phyloP scores from a whole-genome alignment of 2,113 vertebrate species.

The Sialia sialis region DNA sequence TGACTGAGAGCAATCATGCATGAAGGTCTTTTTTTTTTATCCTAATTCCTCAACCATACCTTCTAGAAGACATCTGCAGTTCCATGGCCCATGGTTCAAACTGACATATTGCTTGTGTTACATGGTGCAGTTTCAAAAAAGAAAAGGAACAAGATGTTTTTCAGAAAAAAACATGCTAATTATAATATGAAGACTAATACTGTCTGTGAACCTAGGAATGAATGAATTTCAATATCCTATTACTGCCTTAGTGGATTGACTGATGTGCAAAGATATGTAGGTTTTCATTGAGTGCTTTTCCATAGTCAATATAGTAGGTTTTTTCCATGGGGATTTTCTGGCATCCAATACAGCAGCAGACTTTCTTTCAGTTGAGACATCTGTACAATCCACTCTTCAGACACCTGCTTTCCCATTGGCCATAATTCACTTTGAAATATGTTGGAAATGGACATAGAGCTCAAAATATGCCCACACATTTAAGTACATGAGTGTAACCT shows the following conservation, averaged over 20 bases:
- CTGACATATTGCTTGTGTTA: neutral
- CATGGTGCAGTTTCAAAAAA: neutral
- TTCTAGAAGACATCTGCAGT: neutral
- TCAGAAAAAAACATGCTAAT: neutral
- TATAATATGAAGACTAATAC: neutral
- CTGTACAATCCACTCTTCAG: neutral
- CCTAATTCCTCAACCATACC: neutral
- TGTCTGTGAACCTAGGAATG: neutral
- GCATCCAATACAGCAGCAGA: neutral
- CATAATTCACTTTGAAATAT: neutral
- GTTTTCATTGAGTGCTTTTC: neutral
- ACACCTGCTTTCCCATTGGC: neutral
- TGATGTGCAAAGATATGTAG: neutral
- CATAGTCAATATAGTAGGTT: accelerated
- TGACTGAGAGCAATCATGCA: neutral
- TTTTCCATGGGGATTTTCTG: neutral
- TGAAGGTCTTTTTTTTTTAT: neutral
- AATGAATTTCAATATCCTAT: neutral
- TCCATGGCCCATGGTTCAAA: neutral
- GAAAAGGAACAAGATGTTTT: neutral
- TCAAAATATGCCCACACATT: neutral
- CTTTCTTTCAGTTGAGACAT: neutral
- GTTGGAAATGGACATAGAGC: neutral
- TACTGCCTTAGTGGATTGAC: neutral
- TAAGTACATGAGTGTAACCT: neutral